These are phyloP conservation scores for Saccostrea echinata DNA, from an alignment of 1,140 invertebrate genomes.

Conservation along the genomic window DNA sequence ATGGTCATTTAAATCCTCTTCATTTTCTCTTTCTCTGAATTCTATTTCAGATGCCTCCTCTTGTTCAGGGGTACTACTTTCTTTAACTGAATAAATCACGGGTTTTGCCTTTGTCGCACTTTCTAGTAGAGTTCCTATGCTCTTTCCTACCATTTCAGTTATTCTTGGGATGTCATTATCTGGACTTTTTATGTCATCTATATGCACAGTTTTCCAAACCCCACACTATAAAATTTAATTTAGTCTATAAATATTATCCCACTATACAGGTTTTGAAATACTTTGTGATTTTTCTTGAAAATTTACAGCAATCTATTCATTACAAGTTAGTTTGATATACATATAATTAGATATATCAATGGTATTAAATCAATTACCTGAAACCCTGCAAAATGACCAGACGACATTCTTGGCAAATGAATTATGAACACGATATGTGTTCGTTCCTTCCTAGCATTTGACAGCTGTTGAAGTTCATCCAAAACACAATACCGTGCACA, in stretches of 20 bases:
- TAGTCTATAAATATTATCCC: no score
- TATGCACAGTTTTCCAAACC: constrained; percentile 74
- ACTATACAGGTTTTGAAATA: no score
- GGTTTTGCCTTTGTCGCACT: neutral
- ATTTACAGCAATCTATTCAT: no score
- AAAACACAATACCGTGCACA: constrained; percentile 72
- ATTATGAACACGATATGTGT: constrained; percentile 71
- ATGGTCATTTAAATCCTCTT: neutral
- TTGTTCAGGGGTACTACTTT: neutral
- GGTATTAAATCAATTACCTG: constrained; percentile 64
- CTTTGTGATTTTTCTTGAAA: no score
- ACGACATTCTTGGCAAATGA: constrained; percentile 70
- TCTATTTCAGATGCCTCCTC: constrained; percentile 42
- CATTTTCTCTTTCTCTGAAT: neutral
- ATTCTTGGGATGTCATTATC: constrained; percentile 61
- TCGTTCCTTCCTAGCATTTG: constrained; percentile 5
- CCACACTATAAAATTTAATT: constrained; percentile 64
- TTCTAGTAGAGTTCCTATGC: constrained; percentile 59
- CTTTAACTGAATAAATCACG: neutral
- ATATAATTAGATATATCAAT: no score
- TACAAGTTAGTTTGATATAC: no score
- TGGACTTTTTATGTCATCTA: constrained; percentile 71
- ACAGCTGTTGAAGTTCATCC: constrained; percentile 64
- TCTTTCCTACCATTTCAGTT: constrained; percentile 55
- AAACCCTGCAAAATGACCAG: constrained; percentile 73